Evolutionary conservation across 2,888 invertebrate genomes (phyloP).

Genomic region (Euproctis similis): DNA sequence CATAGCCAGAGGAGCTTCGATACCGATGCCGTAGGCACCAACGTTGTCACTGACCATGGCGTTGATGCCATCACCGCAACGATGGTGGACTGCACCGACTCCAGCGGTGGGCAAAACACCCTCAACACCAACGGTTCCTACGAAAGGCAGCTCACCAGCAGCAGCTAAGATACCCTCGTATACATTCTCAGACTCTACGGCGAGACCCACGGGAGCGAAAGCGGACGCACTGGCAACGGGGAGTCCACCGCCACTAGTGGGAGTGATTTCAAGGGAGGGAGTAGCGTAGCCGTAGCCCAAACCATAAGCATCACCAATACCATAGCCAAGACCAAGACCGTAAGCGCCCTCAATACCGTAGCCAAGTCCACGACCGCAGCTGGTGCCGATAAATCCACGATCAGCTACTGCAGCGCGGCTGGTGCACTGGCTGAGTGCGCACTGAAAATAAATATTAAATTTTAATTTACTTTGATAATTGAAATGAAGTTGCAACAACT

Average conservation of each 20-base stretch:
- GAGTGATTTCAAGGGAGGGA: conserved; percentile 1
- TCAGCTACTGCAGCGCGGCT: conserved; percentile 1
- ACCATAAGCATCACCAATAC: no score
- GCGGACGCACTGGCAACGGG: conserved; percentile 28
- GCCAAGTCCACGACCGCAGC: conserved; percentile 2
- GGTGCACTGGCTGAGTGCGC: conserved; percentile 2
- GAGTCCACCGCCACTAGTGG: conserved; percentile 21
- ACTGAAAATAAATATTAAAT: conserved; percentile 1
- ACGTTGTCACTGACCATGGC: conserved; percentile 5
- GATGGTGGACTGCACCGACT: conserved; percentile 12
- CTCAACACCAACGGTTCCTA: conserved; percentile 15
- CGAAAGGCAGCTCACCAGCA: conserved; percentile 14
- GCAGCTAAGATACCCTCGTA: conserved; percentile 7
- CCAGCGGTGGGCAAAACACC: conserved; percentile 12
- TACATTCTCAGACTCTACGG: conserved; percentile 26
- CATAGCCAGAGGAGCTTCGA: conserved; percentile 13
- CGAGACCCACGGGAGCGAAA: conserved; percentile 26
- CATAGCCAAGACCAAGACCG: neutral
- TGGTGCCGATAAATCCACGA: neutral
- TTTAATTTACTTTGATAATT: neutral
- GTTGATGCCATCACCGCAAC: conserved; percentile 10
- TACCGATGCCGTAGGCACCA: conserved; percentile 13
- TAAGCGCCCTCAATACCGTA: neutral
- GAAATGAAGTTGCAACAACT: neutral
- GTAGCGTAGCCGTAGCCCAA: neutral